Conservation (phyloP, 1,140 invertebrate genomes). For the Littorina saxatilis region DNA sequence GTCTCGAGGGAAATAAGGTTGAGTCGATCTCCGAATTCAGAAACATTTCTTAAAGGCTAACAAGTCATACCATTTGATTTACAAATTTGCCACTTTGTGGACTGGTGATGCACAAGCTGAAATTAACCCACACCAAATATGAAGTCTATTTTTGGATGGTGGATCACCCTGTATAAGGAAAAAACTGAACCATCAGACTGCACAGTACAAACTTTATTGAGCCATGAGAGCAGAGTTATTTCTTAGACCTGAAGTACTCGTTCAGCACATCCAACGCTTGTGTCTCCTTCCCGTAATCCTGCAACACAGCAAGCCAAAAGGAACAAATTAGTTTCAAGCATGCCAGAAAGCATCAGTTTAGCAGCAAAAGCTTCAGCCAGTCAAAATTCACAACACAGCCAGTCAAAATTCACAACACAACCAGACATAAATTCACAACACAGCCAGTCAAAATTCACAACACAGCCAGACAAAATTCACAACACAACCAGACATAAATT, state of each 20-base stretch:
- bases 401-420: not conserved
- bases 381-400: not conserved
- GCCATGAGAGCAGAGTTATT: conserved; percentile 42
- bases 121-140: too few relatives aligned
- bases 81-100: too few relatives aligned
- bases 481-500: too few relatives aligned
- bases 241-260: conserved; percentile 87
- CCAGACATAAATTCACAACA: not conserved
- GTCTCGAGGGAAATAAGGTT: too few relatives aligned
- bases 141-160: too few relatives aligned
- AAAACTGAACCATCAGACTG: not conserved
- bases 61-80: too few relatives aligned
- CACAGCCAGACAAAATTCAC: too few relatives aligned
- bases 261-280: conserved; percentile 93
- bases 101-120: too few relatives aligned
- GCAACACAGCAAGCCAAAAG: conserved; percentile 43
- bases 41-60: too few relatives aligned
- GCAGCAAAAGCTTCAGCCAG: not conserved
- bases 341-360: not conserved
- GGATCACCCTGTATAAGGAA: too few relatives aligned
- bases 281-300: conserved; percentile 97
- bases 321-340: not conserved
- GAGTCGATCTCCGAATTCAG: too few relatives aligned
- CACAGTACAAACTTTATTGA: conserved; percentile 16
- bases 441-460: too few relatives aligned